A percentile compares a stretch with the other conserved stretches of the same genome.
These are phyloP conservation scores for Atta colombica DNA, from an alignment of 1,140 invertebrate genomes.

Conservation along the genomic window DNA sequence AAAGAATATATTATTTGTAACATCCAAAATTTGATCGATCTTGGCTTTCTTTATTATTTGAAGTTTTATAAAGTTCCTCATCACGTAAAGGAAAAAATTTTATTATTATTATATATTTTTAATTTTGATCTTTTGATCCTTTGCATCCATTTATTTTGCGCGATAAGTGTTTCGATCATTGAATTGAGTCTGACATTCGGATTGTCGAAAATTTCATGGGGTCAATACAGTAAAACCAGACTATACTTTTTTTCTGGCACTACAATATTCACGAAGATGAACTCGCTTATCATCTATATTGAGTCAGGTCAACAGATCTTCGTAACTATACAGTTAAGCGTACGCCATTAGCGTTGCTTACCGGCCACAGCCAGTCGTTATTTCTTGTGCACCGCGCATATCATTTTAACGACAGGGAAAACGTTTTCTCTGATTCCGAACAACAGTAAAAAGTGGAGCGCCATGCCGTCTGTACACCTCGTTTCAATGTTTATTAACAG, in stretches of 20 bases:
- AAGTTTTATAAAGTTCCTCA: background rate
- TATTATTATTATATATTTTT: too few relatives aligned
- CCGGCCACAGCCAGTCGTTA: slow-evolving; percentile 25
- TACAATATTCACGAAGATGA: slow-evolving; percentile 41
- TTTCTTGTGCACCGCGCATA: slow-evolving; percentile 58
- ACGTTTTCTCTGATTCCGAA: slow-evolving; percentile 35
- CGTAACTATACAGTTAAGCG: slow-evolving; percentile 62
- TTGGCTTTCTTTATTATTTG: too few relatives aligned
- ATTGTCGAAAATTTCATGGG: slow-evolving; percentile 41
- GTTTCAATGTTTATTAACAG: slow-evolving; percentile 35
- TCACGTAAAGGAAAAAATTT: background rate
- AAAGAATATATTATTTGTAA: too few relatives aligned
- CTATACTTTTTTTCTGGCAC: slow-evolving; percentile 28
- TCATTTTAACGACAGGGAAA: slow-evolving; percentile 63
- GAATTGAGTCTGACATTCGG: slow-evolving; percentile 25
- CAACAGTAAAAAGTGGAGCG: slow-evolving; percentile 46
- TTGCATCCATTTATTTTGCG: slow-evolving; percentile 9
- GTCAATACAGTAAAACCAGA: slow-evolving; percentile 56
- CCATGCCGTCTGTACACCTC: background rate
- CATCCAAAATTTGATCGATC: too few relatives aligned
- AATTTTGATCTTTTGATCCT: too few relatives aligned
- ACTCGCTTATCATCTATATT: slow-evolving; percentile 60
- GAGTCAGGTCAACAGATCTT: slow-evolving; percentile 53
- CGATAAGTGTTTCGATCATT: slow-evolving; percentile 4
- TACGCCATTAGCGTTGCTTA: slow-evolving; percentile 53